Base-by-base conservation (phyloP, 2,113 vertebrate species). In the Ailurus styani region DNA sequence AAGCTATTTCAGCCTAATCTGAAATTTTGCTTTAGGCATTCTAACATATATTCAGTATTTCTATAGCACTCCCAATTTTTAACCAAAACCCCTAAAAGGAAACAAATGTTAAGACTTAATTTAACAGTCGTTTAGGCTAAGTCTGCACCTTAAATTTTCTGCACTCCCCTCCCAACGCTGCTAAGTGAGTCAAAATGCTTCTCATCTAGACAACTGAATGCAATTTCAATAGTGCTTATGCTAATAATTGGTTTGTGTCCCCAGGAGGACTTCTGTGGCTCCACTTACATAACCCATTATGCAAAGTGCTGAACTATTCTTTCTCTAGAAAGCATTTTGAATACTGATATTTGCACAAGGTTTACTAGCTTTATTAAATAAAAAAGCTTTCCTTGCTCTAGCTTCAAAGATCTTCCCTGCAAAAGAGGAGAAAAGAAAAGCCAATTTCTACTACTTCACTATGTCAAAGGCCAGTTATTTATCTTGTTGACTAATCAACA, bases 321-420 rank as follows among this genome's bases (percentile, higher is more conserved):
- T 96, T 90, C 93, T 87, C 85, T 72, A 93, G 54, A 87, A 96
- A 95, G 83, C 75, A 97, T 87, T 90, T 8, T 96, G 87, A 96
- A 97, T 92, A 95, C 86, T 86, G 66, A 40, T 95, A 95, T 52
- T 88, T 95, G 83, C 47, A 93, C 68, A 95, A 95, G 77, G 50
- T 84, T 90, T 93, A 96, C 78, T 93, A 89, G 78, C 87, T 91
- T 45, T 40, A 73, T 62, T 93, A 93, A 98, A 94, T 57, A 90
- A 90, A 95, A 91, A 90, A 66, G 42, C 15, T 93, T 89, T 91
- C 66, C 57, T 87, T 23, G 18, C 54, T 87, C 18, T 68, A 90
- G 82, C 25, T 75, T 95, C 91, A 88, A 91, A 37, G 60, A 70
- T 89, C 86, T 90, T 87, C 90, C 81, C 86, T 87, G 23, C 29